Percentiles rank a stretch among this genome's conserved stretches.
Evolutionary conservation across 2,888 invertebrate species (phyloP).

Genomic region (Gryllus longicercus): DNA sequence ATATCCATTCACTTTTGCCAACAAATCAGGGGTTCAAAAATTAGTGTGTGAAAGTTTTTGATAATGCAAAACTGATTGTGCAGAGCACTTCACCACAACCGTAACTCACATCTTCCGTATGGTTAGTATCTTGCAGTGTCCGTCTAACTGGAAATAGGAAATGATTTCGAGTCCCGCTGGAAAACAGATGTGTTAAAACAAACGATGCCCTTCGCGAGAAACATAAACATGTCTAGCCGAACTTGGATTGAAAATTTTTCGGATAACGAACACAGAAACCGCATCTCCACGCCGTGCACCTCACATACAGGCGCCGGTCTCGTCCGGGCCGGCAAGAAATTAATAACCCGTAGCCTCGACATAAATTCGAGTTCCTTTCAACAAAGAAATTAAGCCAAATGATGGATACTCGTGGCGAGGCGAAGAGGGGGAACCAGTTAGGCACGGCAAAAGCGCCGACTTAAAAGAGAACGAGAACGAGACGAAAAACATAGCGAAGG

Average conservation of each 20-base stretch:
- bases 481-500: neutral
- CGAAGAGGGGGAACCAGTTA: neutral
- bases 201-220: neutral
- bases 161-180: neutral
- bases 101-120: too few species aligned
- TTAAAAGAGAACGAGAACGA: too few species aligned
- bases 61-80: too few species aligned
- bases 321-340: neutral
- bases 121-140: neutral
- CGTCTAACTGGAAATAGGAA: neutral
- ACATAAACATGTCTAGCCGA: neutral
- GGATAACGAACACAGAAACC: slow-evolving; percentile 9
- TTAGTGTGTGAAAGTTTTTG: too few species aligned
- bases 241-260: neutral
- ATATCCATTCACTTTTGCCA: too few species aligned
- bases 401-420: neutral
- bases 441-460: neutral
- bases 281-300: neutral
- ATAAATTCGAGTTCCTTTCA: slow-evolving; percentile 8
- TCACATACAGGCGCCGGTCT: neutral
- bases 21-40: too few species aligned
- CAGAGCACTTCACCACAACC: too few species aligned
- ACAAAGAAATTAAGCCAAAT: slow-evolving; percentile 10
- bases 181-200: neutral
- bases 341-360: slow-evolving; percentile 4